Evolutionary conservation across 2,888 invertebrate species (phyloP), one percentile per base, ranked within the genome.

Genomic region (Dendrolimus pini): DNA sequence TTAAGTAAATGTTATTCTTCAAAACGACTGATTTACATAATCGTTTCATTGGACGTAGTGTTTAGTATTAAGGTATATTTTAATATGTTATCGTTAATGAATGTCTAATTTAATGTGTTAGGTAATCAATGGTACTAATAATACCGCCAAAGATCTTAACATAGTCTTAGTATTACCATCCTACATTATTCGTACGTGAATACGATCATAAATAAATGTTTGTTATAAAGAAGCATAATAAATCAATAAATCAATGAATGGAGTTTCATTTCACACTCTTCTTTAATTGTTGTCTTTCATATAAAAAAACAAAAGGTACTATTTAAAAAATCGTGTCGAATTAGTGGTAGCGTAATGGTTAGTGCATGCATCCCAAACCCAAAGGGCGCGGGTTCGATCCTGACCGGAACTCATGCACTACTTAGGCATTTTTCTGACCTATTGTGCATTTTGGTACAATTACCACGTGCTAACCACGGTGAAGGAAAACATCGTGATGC

Each of bases 21-120:
- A 80, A 30, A 83, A 83, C 69, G 84, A 85, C 84, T 85, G 85
- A 85, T 83, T 83, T 83, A 83, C 78, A 82, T 75, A 78, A 83
- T 78, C 76, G 72, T 82, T 82, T 82, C 75, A 77, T 77, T 77
- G 67, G 71, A 70, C 58, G 70, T 78, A 78, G 73, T 67, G 55
- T 62, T 69, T 78, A 82, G 72, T 55, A 64, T 56, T 78, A 80
- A 78, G 75, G 67, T 61, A 69, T 72, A 74, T 74, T 77, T 74
- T 71, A 72, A 71, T 47, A 75, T 74, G 72, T 72, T 78, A 75
- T 66, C 68, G 61, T 75, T 68, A 70, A 69, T 69, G 55, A 62
- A 64, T 64, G 55, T 69, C 60, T 71, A 64, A 65, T 66, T 63
- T 65, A 61, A 62, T 62, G 62, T 61, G 41, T 60, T 62, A 64